Conservation (phyloP, 2,113 vertebrate species). For the Pipa parva region DNA sequence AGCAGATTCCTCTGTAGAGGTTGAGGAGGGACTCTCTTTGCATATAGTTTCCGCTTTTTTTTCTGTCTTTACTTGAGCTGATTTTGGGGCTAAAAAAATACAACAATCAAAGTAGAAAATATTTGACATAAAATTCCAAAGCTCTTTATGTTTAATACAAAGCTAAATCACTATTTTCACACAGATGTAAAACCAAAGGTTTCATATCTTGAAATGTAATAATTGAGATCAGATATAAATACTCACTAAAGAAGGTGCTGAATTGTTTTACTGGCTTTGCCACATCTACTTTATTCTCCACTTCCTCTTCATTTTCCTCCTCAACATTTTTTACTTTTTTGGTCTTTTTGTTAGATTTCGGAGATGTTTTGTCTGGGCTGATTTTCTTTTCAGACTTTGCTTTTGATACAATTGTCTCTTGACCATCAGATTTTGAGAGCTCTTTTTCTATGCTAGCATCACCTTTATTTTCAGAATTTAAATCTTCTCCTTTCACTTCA, state of each 20-base stretch:
- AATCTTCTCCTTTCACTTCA: neutral
- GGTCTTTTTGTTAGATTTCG: neutral
- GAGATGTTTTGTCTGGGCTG: neutral
- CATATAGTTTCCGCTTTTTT: conserved; percentile 45
- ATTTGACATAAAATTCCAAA: too few relatives aligned
- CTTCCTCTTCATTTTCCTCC: conserved; percentile 44
- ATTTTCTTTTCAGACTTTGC: neutral
- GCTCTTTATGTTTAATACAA: too few relatives aligned
- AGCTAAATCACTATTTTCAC: too few relatives aligned
- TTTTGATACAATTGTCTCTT: neutral
- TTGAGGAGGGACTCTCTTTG: conserved; percentile 2
- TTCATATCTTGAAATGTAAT: too few relatives aligned
- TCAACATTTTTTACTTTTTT: conserved; percentile 14
- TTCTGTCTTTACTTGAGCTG: conserved; percentile 50
- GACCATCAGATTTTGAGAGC: neutral
- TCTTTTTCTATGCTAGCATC: neutral
- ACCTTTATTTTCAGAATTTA: neutral
- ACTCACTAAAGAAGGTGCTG: conserved; percentile 80
- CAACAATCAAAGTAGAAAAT: too few relatives aligned
- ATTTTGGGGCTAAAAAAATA: conserved; percentile 69
- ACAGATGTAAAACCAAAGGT: too few relatives aligned
- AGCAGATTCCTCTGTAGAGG: conserved; percentile 16
- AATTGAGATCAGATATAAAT: too few relatives aligned
- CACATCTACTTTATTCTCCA: conserved; percentile 36
- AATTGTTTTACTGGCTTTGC: conserved; percentile 56